phyloP scores from a whole-genome alignment of 2,797 vertebrate genomes.

The Diceros bicornis region DNA sequence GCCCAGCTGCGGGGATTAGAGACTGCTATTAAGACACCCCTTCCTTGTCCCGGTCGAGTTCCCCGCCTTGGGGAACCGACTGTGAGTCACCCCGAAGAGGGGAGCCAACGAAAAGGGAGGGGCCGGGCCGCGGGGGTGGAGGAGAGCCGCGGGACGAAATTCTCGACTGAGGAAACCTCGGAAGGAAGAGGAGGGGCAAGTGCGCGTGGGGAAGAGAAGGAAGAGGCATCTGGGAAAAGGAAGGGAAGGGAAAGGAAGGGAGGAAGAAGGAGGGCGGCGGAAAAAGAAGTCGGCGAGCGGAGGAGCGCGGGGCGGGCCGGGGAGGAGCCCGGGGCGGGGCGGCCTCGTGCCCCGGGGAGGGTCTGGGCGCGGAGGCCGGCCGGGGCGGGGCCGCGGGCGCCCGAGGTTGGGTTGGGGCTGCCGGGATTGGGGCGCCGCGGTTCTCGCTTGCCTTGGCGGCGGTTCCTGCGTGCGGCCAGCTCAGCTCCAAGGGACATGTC shows the following conservation, averaged over 20 bases:
- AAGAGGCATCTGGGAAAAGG: slow-evolving; percentile 14
- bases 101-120: background rate
- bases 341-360: slow-evolving; percentile 41
- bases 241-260: background rate
- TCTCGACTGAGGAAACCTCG: background rate
- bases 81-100: slow-evolving; percentile 19
- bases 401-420: background rate
- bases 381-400: slow-evolving; percentile 66
- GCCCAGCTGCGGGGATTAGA: background rate
- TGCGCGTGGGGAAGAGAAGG: slow-evolving; percentile 55
- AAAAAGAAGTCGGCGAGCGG: background rate
- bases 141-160: background rate
- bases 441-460: background rate
- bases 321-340: slow-evolving; percentile 52
- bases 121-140: background rate
- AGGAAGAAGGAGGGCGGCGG: slow-evolving; percentile 31
- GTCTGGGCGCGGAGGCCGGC: background rate
- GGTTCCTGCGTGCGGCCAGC: accelerated
- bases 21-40: background rate
- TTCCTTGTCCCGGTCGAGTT: background rate
- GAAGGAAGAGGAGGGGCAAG: slow-evolving; percentile 83
- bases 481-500: background rate
- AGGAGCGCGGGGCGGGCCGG: background rate
- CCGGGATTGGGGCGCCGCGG: background rate
- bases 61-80: background rate